Conservation (phyloP, 2,888 invertebrate species). For the Flexamia atlantica region DNA sequence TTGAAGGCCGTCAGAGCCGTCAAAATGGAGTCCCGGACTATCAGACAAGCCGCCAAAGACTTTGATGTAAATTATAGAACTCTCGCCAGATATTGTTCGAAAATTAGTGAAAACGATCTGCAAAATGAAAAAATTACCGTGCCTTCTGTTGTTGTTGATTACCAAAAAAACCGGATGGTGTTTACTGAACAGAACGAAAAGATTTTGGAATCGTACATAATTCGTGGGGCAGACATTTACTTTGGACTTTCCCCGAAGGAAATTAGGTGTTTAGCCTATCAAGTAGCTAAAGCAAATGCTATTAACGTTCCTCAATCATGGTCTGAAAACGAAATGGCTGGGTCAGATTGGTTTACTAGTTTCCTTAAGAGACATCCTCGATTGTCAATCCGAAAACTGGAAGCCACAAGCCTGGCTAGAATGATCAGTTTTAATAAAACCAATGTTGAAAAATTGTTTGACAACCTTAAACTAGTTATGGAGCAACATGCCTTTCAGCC, state of each 20-base stretch:
- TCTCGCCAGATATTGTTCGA: no score
- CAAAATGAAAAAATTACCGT: no score
- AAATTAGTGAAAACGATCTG: no score
- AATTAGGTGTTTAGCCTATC: neutral
- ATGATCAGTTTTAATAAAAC: conserved; percentile 60
- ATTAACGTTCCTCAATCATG: conserved; percentile 19
- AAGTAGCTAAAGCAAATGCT: neutral
- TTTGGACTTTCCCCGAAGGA: neutral
- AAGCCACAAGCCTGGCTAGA: conserved; percentile 60
- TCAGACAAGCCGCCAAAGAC: no score
- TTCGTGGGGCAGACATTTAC: neutral
- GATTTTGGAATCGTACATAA: no score
- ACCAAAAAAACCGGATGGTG: no score
- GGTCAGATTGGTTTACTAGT: conserved; percentile 51
- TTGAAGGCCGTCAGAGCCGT: no score
- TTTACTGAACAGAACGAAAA: no score
- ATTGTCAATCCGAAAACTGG: conserved; percentile 61
- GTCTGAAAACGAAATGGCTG: conserved; percentile 16
- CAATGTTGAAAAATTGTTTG: conserved; percentile 47
- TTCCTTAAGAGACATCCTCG: conserved; percentile 55
- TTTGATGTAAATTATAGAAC: no score
- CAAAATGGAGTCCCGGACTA: no score
- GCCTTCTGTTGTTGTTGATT: no score
- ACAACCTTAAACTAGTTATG: conserved; percentile 62
- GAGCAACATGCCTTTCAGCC: conserved; percentile 45